These are phyloP conservation scores for Heterotilapia buettikoferi DNA, from an alignment of 2,113 vertebrate species.

Conservation along the genomic window DNA sequence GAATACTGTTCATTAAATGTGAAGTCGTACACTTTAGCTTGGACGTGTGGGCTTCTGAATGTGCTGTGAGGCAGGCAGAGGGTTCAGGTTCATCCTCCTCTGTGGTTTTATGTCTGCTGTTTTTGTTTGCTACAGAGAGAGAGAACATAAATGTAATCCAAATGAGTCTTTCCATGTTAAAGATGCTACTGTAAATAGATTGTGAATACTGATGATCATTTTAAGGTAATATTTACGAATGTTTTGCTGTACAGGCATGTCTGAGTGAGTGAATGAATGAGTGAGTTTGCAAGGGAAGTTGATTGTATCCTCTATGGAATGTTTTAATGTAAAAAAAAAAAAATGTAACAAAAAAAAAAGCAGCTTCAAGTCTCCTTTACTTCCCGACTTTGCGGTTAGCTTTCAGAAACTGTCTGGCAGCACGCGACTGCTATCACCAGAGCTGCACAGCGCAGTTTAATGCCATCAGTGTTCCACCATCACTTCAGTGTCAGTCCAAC, in stretches of 20 bases:
- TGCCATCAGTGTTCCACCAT: slow-evolving; percentile 24
- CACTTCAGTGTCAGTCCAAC: slow-evolving; percentile 1
- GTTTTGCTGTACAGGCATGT: slow-evolving; percentile 24
- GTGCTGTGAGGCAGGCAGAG: slow-evolving; percentile 1
- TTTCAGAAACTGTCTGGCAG: slow-evolving; percentile 11
- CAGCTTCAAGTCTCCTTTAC: slow-evolving; percentile 21
- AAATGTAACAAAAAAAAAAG: not conserved
- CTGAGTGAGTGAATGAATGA: not conserved
- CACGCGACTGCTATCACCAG: not conserved
- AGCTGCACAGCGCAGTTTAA: not conserved
- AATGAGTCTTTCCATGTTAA: slow-evolving; percentile 9
- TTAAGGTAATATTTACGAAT: slow-evolving; percentile 43
- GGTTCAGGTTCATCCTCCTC: slow-evolving; percentile 8
- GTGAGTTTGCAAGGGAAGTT: slow-evolving; percentile 4
- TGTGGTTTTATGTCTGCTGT: slow-evolving; percentile 5
- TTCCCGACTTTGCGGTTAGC: not conserved
- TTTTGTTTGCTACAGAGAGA: not conserved
- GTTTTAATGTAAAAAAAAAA: slow-evolving; percentile 40
- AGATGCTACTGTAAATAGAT: slow-evolving; percentile 55
- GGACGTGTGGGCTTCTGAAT: slow-evolving; percentile 6
- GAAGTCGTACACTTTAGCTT: not conserved
- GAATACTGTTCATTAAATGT: not conserved
- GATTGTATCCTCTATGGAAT: slow-evolving; percentile 61
- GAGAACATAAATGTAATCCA: not conserved
- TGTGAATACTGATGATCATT: slow-evolving; percentile 52